Base-by-base conservation (phyloP, 2,888 invertebrate species). In the Sesia apiformis region DNA sequence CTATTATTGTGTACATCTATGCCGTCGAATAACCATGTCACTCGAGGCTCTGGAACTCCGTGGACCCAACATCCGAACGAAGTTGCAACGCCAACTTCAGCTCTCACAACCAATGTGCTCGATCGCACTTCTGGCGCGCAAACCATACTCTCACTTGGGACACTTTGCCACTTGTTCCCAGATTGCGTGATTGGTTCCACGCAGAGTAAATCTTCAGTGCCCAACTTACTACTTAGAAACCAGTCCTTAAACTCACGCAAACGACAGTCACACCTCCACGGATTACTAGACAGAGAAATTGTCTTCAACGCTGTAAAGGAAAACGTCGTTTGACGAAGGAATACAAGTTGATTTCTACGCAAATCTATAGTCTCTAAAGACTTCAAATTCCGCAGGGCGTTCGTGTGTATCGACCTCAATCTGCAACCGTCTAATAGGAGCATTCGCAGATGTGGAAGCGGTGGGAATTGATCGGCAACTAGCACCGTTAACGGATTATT, bases 231-330 rank as follows among this genome's bases (percentile, higher is more conserved):
- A 53, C 93, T 91, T 54, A 96, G 90, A 74, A 96, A 93, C 96
- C 97, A 97, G 64, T 93, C 93, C 57, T 96, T 93, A 67, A 97
- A 95, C 57, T 94, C 94, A 53, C 96, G 92, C 57, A 97, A 81
- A 61, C 94, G 92, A 79, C 97, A 97, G 77, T 97, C 96, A 78
- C 97, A 97, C 70, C 92, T 92, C 97, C 97, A 97, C 4, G 95
- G 96, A 79, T 97, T 97, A 40, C 94, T 94, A 61, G 96, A 95
- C 54, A 97, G 80, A 6, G 93, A 92, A 41, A 97, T 89, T 3
- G 95, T 95, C 81, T 96, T 96, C 57, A 97, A 90, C 65, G 93
- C 94, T 46, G 93, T 91, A 71, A 96, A 91, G 58, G 94, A 94
- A 76, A 93, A 88, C 42, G 88, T 87, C 76, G 81, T 85, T 83